Conservation (phyloP, 2,888 invertebrate species). For the Tuta absoluta region DNA sequence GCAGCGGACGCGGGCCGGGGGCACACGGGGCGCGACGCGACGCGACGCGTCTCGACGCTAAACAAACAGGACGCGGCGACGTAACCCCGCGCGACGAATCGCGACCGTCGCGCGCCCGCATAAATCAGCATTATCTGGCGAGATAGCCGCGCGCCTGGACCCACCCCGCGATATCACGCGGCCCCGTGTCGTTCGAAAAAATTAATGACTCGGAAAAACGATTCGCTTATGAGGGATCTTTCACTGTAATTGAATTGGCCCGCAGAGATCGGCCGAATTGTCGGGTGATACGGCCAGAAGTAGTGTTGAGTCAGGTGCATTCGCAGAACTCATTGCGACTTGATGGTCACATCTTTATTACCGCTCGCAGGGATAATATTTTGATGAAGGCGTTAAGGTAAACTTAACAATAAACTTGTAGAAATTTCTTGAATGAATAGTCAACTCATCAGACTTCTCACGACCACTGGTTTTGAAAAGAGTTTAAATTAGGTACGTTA, state of each 20-base stretch:
- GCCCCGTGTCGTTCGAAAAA: constrained; percentile 80
- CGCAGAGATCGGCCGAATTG: constrained; percentile 72
- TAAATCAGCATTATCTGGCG: constrained; percentile 82
- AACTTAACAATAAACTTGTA: background rate
- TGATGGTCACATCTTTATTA: constrained; percentile 6
- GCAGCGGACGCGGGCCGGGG: constrained; percentile 50
- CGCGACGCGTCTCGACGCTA: constrained; percentile 47
- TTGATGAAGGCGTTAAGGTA: background rate
- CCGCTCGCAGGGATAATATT: background rate
- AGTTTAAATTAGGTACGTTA: background rate
- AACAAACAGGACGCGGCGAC: constrained; percentile 64
- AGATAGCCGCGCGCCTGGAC: constrained; percentile 77
- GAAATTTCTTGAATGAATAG: background rate
- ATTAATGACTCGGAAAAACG: constrained; percentile 82
- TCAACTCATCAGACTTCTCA: background rate
- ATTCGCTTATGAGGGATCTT: constrained; percentile 82
- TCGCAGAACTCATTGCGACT: constrained; percentile 23
- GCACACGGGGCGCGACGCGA: constrained; percentile 35
- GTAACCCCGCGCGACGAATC: constrained; percentile 74
- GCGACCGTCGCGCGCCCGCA: constrained; percentile 74
- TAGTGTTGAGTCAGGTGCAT: constrained; percentile 55
- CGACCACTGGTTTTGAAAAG: background rate
- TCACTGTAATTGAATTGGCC: constrained; percentile 81
- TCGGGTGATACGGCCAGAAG: constrained; percentile 59
- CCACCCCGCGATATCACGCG: constrained; percentile 76